Evolutionary conservation across 2,797 vertebrate genomes (phyloP).

Genomic region (Toxotes lorentzi): DNA sequence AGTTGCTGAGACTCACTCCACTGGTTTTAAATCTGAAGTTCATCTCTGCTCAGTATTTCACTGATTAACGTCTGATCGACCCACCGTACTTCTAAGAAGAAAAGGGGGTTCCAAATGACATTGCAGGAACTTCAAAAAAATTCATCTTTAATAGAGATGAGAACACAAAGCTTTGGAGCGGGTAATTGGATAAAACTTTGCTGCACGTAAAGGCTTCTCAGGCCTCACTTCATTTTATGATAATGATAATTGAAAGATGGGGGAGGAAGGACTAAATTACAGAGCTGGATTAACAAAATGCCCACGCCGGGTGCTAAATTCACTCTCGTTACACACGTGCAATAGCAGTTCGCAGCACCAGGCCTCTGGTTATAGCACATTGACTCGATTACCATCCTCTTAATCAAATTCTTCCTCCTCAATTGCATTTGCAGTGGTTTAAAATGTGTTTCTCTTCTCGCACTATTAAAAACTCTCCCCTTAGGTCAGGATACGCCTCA

Average conservation of each 20-base stretch:
- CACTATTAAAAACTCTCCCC: conserved; percentile 63
- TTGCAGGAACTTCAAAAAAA: conserved; percentile 61
- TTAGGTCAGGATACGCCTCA: conserved; percentile 55
- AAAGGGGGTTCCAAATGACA: conserved; percentile 59
- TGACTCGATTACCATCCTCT: conserved; percentile 75
- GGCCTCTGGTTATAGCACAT: conserved; percentile 77
- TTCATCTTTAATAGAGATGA: conserved; percentile 82
- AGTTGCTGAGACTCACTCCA: neutral
- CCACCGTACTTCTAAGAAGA: conserved; percentile 49
- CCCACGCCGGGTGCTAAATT: conserved; percentile 75
- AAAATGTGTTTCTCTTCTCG: conserved; percentile 68
- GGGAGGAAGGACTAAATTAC: conserved; percentile 80
- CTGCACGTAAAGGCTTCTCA: conserved; percentile 76
- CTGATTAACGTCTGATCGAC: conserved; percentile 62
- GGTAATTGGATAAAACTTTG: conserved; percentile 85
- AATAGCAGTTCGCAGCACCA: conserved; percentile 66
- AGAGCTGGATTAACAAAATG: conserved; percentile 82
- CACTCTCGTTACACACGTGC: conserved; percentile 78
- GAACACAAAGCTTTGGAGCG: conserved; percentile 81
- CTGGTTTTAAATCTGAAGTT: conserved; percentile 41
- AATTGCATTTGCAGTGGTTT: conserved; percentile 76
- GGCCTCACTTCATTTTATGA: conserved; percentile 84
- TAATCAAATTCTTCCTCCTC: conserved; percentile 80
- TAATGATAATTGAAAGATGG: conserved; percentile 87
- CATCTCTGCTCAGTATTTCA: conserved; percentile 45